Percentiles rank a stretch among this genome's conserved stretches.
These are phyloP conservation scores for Nymphicus hollandicus DNA, from an alignment of 2,113 vertebrate species.

Conservation along the genomic window DNA sequence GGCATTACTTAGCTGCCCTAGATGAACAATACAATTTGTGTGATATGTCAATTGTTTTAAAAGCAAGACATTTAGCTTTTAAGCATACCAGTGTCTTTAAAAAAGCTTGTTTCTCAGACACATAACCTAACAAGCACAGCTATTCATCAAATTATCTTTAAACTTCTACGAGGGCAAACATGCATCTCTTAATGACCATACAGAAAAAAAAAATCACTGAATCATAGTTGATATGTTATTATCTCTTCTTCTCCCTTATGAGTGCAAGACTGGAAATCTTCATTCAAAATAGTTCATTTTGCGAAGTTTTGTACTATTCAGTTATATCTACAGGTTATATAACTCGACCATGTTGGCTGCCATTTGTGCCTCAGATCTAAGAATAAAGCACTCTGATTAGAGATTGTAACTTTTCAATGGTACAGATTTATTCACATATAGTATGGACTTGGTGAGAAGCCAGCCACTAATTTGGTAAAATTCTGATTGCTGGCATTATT, in stretches of 20 bases:
- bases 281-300: slow-evolving; percentile 56
- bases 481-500: neutral
- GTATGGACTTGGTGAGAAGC: neutral
- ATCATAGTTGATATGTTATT: slow-evolving; percentile 71
- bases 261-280: slow-evolving; percentile 62
- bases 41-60: neutral
- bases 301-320: slow-evolving; percentile 36
- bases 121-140: neutral
- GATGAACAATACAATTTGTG: neutral
- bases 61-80: neutral
- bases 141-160: slow-evolving; percentile 37
- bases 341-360: neutral
- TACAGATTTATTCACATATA: neutral
- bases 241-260: slow-evolving; percentile 68
- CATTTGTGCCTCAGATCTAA: neutral
- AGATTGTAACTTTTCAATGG: neutral
- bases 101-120: slow-evolving; percentile 34
- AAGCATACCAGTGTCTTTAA: neutral
- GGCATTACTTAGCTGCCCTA: neutral
- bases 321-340: neutral
- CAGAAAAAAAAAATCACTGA: slow-evolving; percentile 64
- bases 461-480: neutral
- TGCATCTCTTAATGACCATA: neutral
- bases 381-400: neutral
- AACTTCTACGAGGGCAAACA: slow-evolving; percentile 8